Evolutionary conservation across 2,113 vertebrate species (phyloP), one percentile per base, ranked within the genome.

Genomic region (Stegastes partitus): DNA sequence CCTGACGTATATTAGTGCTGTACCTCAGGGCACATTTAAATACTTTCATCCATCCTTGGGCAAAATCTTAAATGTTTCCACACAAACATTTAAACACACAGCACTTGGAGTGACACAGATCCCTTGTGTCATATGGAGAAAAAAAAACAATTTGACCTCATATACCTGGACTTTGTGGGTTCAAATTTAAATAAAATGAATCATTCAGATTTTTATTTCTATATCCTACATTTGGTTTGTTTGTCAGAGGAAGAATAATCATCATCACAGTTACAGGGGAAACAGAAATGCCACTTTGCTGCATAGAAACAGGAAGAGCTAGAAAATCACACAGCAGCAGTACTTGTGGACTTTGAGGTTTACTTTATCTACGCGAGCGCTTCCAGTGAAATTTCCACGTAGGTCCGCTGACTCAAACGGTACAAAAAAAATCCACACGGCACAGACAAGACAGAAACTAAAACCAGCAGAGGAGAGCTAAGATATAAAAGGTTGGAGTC

Each of bases 11-110:
- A 2, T 12, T 25, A 64, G 42, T 31, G 18, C 14, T 23, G 6
- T 28, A 26, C 14, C 10, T 44, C 3, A 39, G 5, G 42, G 56
- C 39, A 77, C 45, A 70, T 50, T 54, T 9, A 34, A 54, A 75
- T 11, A 62, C 26, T 64, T 71, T 28, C 55, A 81, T 42, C 26
- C 42, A 34, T 71, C 19, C 21, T 39, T 50, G 4, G 11, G 54
- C 25, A 77, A 61, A 68, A 58, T 26, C 19, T 77, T 77, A 55
- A 75, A 68, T 75, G 28, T 62, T 74, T 71, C 19, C 26, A 50
- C 10, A 50, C 12, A 53, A 53, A 23, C 74, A 66, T 12, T 11
- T 31, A 58, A 69, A 66, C 49, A 54, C 50, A 11, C 15, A 47
- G 54, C 31, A 18, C 42, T 5, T 80, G 6, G 28, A 65, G 0